Evolutionary conservation across 2,113 vertebrate genomes (phyloP).

Genomic region (Ictalurus furcatus): DNA sequence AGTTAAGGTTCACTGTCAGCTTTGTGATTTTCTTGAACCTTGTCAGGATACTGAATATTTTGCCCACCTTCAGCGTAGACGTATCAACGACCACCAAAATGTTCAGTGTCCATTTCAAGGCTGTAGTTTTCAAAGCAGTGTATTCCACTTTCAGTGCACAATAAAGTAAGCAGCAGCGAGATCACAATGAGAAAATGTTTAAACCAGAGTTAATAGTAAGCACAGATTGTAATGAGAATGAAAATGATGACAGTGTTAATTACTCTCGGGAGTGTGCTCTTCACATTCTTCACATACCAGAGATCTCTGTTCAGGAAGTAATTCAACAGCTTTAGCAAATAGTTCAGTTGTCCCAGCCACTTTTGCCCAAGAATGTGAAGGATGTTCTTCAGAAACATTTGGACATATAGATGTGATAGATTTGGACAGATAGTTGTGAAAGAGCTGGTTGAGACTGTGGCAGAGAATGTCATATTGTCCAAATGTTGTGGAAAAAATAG

Average conservation of each 20-base stretch:
- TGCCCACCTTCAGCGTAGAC: too few species aligned
- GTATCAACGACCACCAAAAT: too few species aligned
- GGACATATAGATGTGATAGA: background rate
- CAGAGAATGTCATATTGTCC: background rate
- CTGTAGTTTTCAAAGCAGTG: too few species aligned
- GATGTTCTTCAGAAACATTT: background rate
- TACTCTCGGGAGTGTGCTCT: too few species aligned
- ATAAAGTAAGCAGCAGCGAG: too few species aligned
- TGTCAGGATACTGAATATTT: too few species aligned
- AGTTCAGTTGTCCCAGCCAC: background rate
- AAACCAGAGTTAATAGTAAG: conserved; percentile 5
- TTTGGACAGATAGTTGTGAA: background rate
- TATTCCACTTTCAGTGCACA: too few species aligned
- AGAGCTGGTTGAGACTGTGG: background rate
- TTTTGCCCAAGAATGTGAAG: background rate
- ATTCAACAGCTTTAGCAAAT: background rate
- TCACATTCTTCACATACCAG: background rate
- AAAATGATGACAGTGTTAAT: too few species aligned
- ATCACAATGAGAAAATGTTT: conserved; percentile 41
- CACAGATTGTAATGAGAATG: too few species aligned
- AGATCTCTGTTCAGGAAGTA: background rate
- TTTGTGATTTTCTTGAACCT: too few species aligned
- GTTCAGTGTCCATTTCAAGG: too few species aligned
- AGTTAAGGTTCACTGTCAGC: too few species aligned
- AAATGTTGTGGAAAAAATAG: background rate